Base-by-base conservation (phyloP, 2,797 vertebrate species). In the Peromyscus attwateri region DNA sequence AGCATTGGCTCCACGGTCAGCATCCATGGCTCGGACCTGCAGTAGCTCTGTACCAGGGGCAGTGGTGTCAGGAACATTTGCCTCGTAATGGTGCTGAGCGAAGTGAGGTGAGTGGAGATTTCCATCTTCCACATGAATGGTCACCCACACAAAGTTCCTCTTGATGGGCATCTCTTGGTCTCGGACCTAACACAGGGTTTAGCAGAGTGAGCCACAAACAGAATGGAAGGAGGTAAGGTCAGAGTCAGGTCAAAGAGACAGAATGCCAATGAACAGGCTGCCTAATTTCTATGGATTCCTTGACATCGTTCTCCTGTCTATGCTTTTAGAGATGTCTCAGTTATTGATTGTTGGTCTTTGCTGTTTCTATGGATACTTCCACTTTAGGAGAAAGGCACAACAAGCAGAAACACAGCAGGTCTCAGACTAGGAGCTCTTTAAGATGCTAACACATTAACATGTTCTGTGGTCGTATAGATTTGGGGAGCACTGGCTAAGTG, bases 131-230 rank as follows among this genome's bases (percentile, higher is more conserved):
- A 99, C 99, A 0, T 98, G 97, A 95, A 99, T 95, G 92, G 99
- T 98, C 92, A 99, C 99, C 96, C 99, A 99, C 25, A 99, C 99
- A 96, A 99, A 99, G 97, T 99, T 99, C 97, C 99, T 99, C 97
- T 99, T 99, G 93, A 99, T 99, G 27, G 99, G 99, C 46, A 99
- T 99, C 97, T 99, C 99, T 97, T 99, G 99, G 98, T 99, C 99
- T 87, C 99, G 99, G 17, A 99, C 99, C 99, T 99, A 95, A 55
- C 40, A 71, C 96, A 82, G 93, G 16, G 25, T 60, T 37, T 83
- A 49, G 49, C 5, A 12, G 31, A 27, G 16, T 73, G 29, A 94
- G 23, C 19, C 84, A 16, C 52, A 91, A 52, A 73, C 0, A 21
- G 23, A 77, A 85, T 25, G 14, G 64, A 29, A 92, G 46, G 40